A percentile compares a stretch with the other conserved stretches of the same genome.
phyloP scores from a whole-genome alignment of 2,888 invertebrate species.

The Callosobruchus maculatus region DNA sequence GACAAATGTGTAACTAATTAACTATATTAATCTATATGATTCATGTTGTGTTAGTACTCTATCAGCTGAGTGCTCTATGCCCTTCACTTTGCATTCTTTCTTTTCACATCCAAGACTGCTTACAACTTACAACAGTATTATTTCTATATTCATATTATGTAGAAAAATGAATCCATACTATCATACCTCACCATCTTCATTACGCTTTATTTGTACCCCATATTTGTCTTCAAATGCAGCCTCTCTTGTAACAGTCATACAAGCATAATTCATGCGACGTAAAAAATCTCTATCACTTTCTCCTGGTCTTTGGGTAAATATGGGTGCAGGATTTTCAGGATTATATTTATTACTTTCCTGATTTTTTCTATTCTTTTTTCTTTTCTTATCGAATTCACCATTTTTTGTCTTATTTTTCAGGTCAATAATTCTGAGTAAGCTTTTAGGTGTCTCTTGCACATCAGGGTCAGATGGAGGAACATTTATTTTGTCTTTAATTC shows the following conservation, averaged over 20 bases:
- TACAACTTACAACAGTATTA: too few relatives aligned
- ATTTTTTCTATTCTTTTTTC: conserved; percentile 18
- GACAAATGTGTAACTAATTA: too few relatives aligned
- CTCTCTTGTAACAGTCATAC: conserved; percentile 60
- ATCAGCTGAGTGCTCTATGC: too few relatives aligned
- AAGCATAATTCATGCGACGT: conserved; percentile 61
- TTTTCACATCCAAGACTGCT: too few relatives aligned
- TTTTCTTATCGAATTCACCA: conserved; percentile 33
- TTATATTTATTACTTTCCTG: conserved; percentile 24
- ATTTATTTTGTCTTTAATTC: conserved; percentile 70
- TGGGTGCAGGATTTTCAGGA: conserved; percentile 52
- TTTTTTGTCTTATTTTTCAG: conserved; percentile 53
- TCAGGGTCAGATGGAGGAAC: conserved; percentile 68
- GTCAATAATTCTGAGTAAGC: conserved; percentile 62
- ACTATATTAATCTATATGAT: too few relatives aligned
- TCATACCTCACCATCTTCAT: conserved; percentile 52
- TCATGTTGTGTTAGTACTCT: too few relatives aligned
- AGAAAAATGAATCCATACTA: neutral
- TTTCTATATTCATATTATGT: neutral
- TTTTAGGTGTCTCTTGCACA: conserved; percentile 71
- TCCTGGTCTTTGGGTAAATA: conserved; percentile 58
- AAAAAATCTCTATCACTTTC: conserved; percentile 65
- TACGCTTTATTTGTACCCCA: conserved; percentile 56
- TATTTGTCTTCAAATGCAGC: conserved; percentile 61
- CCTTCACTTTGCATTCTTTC: too few relatives aligned